Evolutionary conservation across 1,140 invertebrate species (phyloP), one percentile per base, ranked within the genome.

Genomic region (Apis dorsata): DNA sequence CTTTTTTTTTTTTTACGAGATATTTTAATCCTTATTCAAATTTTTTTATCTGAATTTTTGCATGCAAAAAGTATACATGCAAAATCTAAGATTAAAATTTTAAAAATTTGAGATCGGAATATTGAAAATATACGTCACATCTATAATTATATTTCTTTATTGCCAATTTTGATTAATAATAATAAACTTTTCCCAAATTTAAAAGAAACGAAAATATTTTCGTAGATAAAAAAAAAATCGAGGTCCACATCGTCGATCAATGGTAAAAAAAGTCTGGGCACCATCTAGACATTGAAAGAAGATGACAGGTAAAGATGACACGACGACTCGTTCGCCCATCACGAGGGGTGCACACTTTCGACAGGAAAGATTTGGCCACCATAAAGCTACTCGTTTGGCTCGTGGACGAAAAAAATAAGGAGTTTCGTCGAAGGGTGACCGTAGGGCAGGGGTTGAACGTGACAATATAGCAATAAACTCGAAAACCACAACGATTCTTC

Each of bases 281-380:
- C 12, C 17, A 83, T 28, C 28, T 72, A 34, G 65, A 44, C 44
- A 19, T 55, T 70, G 55, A 21, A 65, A 28, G 53, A 51, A 60
- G 49, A 24, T 24, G 24, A 53, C 72, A 79, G 76, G 60, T 72
- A 85, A 83, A 76, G 59, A 9, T 19, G 13, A 15, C 15, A 17
- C 3, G 34, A 71, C 59, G 34, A 44, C 34, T 44, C 59, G 66
- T 68, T 68, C 24, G 44, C 0, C 62, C 59, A 57, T 83, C 75
- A 57, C 55, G 24, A 71, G 13, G 21, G 12, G 51, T 63, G 44
- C 28, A 74, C 44, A 34, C 57, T 86, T 85, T 78, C 19, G 24
- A n/a, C 90, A 86, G 92, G 80, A 89, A 92, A 90, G 90, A 88
- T 90, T 93, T 89, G 84, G 79, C 87, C 85, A 90, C 86, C 90